Base-by-base conservation (phyloP, 2,888 invertebrate genomes). In the Ischnura elegans region DNA sequence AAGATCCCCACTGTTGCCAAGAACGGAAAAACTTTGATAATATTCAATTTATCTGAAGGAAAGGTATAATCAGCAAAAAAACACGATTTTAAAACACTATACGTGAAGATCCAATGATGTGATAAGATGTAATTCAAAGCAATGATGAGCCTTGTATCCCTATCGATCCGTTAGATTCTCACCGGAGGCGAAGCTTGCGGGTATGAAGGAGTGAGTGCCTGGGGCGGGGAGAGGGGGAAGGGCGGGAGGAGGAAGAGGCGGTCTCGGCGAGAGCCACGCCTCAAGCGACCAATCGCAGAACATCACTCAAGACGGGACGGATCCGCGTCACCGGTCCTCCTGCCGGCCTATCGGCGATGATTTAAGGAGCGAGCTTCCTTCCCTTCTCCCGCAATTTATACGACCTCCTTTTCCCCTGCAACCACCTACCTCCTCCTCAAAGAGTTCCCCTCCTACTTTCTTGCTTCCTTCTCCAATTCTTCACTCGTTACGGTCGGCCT, bases 321-420 rank as follows among this genome's bases (percentile, higher is more conserved):
- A 86, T 86, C 45, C n/a, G 46, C 86, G 86, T 86, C 86, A 86
- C 86, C 25, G 86, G 46, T 46, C 46, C 86, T n/a, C 86, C 86
- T 45, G 43, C 46, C 86, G 86, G 86, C 86, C 86, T 86, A 86
- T 86, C 86, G 46, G 86, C n/a, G 86, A 86, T 45, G 86, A 86
- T 86, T 86, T 86, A 86, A n/a, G 43, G 86, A 86, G 46, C 4
- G 25, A 36, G 43, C 45, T 21, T 45, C 46, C 42, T 3, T 19
- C 43, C 8, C 86, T 45, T 10, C 86, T 42, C 0, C 43, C 6
- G n/a, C 16, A 13, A 16, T 36, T 1, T 43, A 16, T 43, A 19
- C 42, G 2, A 10, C 1, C 86, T 46, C 1, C 46, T 86, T 10
- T 51, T 13, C 51, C 51, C 19, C 51, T 10, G 16, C 21, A 25